phyloP scores from a whole-genome alignment of 2,113 vertebrate genomes.

The Cyprinus carpio region DNA sequence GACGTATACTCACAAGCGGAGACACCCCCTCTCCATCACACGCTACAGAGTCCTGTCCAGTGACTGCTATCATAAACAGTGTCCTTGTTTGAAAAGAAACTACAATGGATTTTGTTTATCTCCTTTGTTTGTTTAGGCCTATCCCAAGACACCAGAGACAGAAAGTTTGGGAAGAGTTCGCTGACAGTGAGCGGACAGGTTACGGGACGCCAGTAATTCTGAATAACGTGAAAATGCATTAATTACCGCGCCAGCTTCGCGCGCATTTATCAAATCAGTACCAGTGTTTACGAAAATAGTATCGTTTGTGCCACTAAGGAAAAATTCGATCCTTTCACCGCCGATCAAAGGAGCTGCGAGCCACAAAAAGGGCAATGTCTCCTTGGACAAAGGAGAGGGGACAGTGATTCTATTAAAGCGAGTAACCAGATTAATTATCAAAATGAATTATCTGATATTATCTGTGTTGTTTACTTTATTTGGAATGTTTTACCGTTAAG shows the following conservation, averaged over 20 bases:
- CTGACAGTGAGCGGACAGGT: slow-evolving; percentile 71
- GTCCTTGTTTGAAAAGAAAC: slow-evolving; percentile 59
- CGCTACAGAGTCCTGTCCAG: slow-evolving; percentile 92
- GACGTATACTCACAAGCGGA: slow-evolving; percentile 96
- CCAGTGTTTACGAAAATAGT: slow-evolving; percentile 77
- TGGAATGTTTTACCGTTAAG: slow-evolving; percentile 67
- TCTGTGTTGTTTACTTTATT: slow-evolving; percentile 68
- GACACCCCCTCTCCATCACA: slow-evolving; percentile 91
- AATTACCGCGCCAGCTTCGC: slow-evolving; percentile 64
- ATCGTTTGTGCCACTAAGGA: slow-evolving; percentile 60
- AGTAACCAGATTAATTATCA: slow-evolving; percentile 74
- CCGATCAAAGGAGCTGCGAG: slow-evolving; percentile 63
- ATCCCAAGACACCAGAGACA: slow-evolving; percentile 68
- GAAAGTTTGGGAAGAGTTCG: slow-evolving; percentile 72
- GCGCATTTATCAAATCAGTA: slow-evolving; percentile 76
- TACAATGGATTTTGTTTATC: slow-evolving; percentile 77
- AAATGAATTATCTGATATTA: slow-evolving; percentile 71
- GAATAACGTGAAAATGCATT: slow-evolving; percentile 50
- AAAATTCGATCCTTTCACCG: slow-evolving; percentile 64
- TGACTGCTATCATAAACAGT: slow-evolving; percentile 84
- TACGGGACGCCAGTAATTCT: slow-evolving; percentile 63
- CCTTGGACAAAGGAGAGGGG: slow-evolving; percentile 73
- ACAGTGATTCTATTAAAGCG: slow-evolving; percentile 67
- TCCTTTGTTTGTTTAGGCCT: slow-evolving; percentile 62
- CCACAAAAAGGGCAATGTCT: slow-evolving; percentile 67